phyloP scores from a whole-genome alignment of 2,113 vertebrate species.

The Antennarius striatus region DNA sequence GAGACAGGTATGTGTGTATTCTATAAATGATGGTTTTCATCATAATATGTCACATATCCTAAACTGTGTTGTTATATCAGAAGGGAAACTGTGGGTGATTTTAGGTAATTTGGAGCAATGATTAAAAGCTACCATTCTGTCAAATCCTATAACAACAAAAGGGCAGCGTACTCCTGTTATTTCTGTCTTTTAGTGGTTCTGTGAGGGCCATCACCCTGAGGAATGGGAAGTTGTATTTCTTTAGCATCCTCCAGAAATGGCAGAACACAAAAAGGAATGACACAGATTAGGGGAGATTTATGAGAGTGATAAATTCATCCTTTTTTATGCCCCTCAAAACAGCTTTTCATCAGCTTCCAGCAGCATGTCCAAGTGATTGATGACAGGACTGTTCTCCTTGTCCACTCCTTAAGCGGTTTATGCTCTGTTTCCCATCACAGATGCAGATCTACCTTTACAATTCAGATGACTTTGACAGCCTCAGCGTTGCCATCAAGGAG shows the following conservation, averaged over 20 bases:
- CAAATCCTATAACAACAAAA: conserved; percentile 53
- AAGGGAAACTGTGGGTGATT: conserved; percentile 55
- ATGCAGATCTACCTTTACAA: conserved; percentile 99
- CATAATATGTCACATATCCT: conserved; percentile 12
- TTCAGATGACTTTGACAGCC: conserved; percentile 97
- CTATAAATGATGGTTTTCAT: conserved; percentile 25
- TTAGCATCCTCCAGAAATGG: conserved; percentile 61
- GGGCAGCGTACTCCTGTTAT: conserved; percentile 23
- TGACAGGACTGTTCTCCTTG: conserved; percentile 56
- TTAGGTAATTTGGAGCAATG: conserved; percentile 57
- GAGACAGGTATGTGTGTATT: conserved; percentile 37
- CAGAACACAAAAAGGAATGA: conserved; percentile 72
- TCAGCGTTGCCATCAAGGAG: conserved; percentile 90
- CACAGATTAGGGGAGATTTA: conserved; percentile 77
- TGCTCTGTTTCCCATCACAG: conserved; percentile 78
- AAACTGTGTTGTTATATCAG: conserved; percentile 43
- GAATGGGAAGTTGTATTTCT: conserved; percentile 62
- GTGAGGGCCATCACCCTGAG: conserved; percentile 56
- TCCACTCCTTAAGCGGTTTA: conserved; percentile 70
- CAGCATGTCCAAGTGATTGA: conserved; percentile 67
- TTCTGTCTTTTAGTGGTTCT: conserved; percentile 28
- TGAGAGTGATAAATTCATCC: conserved; percentile 72
- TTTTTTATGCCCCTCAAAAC: conserved; percentile 71
- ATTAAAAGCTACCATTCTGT: conserved; percentile 66
- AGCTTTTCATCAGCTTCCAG: conserved; percentile 72